Conservation (phyloP, 2,888 invertebrate genomes). For the Rhogogaster chlorosoma region DNA sequence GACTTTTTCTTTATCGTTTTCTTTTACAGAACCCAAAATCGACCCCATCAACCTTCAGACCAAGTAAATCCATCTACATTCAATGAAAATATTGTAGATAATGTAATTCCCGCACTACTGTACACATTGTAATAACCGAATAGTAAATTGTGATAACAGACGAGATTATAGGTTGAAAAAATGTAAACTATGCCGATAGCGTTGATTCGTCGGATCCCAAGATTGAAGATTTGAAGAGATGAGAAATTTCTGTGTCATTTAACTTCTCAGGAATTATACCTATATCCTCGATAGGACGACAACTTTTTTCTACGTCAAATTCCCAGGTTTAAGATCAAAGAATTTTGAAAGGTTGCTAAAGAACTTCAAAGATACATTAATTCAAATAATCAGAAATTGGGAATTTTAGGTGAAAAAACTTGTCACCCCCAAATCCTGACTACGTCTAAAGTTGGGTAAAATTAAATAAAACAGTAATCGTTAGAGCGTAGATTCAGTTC, state of each 20-base stretch:
- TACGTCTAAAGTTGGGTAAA: background rate
- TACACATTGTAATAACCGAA: constrained; percentile 39
- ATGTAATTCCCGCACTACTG: constrained; percentile 43
- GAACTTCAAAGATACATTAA: no score
- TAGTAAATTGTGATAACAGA: constrained; percentile 24
- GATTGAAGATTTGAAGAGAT: background rate
- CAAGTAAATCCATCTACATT: constrained; percentile 32
- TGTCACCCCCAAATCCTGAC: no score
- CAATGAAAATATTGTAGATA: constrained; percentile 38
- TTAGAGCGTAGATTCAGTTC: background rate
- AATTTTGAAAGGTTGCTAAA: no score
- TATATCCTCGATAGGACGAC: no score
- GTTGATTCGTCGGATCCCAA: background rate
- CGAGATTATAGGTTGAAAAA: background rate
- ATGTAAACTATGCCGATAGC: background rate
- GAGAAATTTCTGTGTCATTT: background rate
- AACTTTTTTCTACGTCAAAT: no score
- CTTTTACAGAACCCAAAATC: constrained; percentile 66
- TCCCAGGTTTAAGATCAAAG: no score
- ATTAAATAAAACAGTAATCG: background rate
- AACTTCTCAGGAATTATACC: background rate
- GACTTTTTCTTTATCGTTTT: constrained; percentile 26
- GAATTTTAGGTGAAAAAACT: no score
- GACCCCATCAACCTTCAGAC: constrained; percentile 36
- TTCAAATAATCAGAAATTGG: no score